phyloP scores from a whole-genome alignment of 2,888 invertebrate genomes.

The Clunio marinus region DNA sequence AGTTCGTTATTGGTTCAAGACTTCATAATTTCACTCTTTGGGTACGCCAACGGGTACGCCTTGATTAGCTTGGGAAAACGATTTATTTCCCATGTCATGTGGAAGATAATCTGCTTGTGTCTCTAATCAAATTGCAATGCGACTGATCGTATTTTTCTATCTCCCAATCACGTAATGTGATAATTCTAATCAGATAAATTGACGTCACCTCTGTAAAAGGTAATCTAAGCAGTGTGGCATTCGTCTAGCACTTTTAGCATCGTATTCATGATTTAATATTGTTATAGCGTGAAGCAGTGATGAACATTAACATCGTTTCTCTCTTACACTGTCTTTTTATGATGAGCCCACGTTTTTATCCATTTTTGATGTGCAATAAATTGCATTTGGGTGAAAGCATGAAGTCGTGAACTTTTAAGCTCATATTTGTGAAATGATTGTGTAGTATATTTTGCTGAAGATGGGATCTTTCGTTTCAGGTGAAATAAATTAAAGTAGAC shows the following conservation, averaged over 20 bases:
- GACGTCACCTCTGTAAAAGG: constrained; percentile 19
- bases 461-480: neutral
- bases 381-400: constrained; percentile 31
- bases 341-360: constrained; percentile 30
- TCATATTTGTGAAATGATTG: neutral
- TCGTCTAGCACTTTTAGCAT: constrained; percentile 7
- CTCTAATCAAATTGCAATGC: neutral
- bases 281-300: constrained; percentile 28
- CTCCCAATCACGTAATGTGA: constrained; percentile 13
- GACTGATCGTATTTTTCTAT: neutral
- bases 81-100: neutral
- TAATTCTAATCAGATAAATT: constrained; percentile 27
- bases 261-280: constrained; percentile 18
- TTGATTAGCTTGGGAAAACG: constrained; percentile 29
- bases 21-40: too few relatives aligned
- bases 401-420: constrained; percentile 7
- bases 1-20: neutral
- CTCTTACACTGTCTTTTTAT: neutral
- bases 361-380: constrained; percentile 32
- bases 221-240: constrained; percentile 4
- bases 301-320: constrained; percentile 28
- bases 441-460: neutral
- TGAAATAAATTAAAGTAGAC: too few relatives aligned
- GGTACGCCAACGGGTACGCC: neutral
- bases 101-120: neutral